Conservation (phyloP, 2,797 vertebrate species). For the Peromyscus attwateri region DNA sequence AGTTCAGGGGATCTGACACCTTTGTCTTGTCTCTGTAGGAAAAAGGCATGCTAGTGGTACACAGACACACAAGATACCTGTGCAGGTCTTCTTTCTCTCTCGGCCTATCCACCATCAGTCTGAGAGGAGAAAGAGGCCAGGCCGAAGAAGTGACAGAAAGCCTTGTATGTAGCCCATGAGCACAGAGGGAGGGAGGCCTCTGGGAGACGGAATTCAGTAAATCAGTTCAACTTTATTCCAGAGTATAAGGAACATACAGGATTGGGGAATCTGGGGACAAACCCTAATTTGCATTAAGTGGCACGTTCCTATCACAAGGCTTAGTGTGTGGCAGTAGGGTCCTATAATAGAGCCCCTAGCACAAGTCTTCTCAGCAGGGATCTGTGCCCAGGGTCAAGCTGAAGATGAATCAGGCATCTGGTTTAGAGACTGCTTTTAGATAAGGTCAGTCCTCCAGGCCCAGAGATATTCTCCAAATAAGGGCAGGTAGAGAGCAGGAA, state of each 20-base stretch:
- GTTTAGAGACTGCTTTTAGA: neutral
- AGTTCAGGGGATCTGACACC: neutral
- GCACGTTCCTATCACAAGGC: neutral
- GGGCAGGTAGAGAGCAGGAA: neutral
- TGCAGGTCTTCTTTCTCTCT: neutral
- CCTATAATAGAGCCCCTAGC: neutral
- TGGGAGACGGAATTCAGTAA: neutral
- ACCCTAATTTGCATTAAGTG: neutral
- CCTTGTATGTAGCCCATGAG: neutral
- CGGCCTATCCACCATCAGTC: too few species aligned
- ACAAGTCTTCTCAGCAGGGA: neutral
- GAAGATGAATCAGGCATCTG: neutral
- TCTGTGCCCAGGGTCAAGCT: neutral
- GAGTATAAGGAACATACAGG: neutral
- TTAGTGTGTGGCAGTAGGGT: neutral
- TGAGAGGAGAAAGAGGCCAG: neutral
- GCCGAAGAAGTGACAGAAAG: neutral
- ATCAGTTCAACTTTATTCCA: neutral
- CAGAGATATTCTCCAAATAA: neutral
- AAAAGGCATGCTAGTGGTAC: too few species aligned
- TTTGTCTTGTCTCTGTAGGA: neutral
- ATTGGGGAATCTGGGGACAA: neutral
- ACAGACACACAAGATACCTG: neutral
- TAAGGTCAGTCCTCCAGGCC: neutral
- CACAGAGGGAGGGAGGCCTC: neutral